Percentiles rank a stretch among this genome's conserved stretches.
Evolutionary conservation across 2,113 vertebrate genomes (phyloP).

Genomic region (Corydoras sp.): DNA sequence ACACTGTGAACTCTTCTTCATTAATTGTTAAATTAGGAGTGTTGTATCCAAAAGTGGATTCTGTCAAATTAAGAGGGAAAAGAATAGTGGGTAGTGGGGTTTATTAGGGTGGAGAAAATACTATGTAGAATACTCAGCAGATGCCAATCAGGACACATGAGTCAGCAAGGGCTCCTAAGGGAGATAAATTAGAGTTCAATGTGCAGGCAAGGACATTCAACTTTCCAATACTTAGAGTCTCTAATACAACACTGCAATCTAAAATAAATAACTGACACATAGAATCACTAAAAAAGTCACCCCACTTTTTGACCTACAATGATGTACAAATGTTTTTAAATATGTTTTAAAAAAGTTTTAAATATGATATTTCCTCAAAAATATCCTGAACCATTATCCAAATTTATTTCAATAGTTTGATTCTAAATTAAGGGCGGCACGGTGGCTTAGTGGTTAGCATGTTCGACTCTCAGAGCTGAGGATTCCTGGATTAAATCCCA

Average conservation of each 20-base stretch:
- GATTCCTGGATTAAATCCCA: too few relatives aligned
- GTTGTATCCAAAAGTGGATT: slow-evolving; percentile 9
- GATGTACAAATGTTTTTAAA: too few relatives aligned
- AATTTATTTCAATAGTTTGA: too few relatives aligned
- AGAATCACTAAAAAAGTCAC: slow-evolving; percentile 47
- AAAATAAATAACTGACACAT: slow-evolving; percentile 61
- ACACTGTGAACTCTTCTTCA: neutral
- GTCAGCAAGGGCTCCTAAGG: slow-evolving; percentile 59
- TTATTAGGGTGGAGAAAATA: slow-evolving; percentile 13
- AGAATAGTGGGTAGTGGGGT: neutral
- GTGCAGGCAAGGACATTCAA: slow-evolving; percentile 64
- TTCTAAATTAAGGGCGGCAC: too few relatives aligned
- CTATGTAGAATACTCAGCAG: slow-evolving; percentile 48
- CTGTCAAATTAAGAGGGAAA: slow-evolving; percentile 4
- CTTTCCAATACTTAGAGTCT: slow-evolving; percentile 47
- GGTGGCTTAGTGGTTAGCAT: too few relatives aligned
- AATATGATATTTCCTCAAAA: too few relatives aligned
- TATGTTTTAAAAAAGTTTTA: too few relatives aligned
- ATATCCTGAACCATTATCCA: too few relatives aligned
- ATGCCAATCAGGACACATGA: slow-evolving; percentile 60
- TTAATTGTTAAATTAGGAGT: neutral
- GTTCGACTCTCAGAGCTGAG: too few relatives aligned
- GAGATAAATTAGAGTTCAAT: slow-evolving; percentile 63
- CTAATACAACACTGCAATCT: slow-evolving; percentile 47
- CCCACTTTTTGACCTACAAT: too few relatives aligned